Base-by-base conservation (phyloP, 1,140 invertebrate genomes). In the Eupristina koningsbergeri region DNA sequence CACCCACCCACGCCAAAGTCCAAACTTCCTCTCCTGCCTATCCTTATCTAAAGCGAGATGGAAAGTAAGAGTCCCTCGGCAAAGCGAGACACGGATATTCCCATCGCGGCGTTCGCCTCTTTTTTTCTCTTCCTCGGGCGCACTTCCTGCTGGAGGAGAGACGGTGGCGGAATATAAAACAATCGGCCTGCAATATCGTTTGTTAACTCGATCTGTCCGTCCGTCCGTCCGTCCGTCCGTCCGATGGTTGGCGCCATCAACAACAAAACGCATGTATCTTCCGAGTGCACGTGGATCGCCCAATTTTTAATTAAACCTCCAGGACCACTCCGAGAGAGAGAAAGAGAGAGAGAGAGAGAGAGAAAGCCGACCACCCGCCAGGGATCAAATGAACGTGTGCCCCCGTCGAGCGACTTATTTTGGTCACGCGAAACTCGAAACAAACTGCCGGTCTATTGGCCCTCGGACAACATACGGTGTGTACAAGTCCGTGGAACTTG, bases 231-330 rank as follows among this genome's bases (percentile, higher is more conserved):
- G 7, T 58, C 63, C 31, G 63, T n/a, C 31, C 17, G 63, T 31
- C 45, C 45, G 69, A 1, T 22, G 69, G 17, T 36, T 17, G 34
- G 11, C 22, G 36, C 7, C 69, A 26, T 2, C 34, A 19, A 71
- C 17, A 31, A 45, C 53, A 34, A 83, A 17, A 58, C 53, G 22
- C 26, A 58, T 22, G 69, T 26, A 31, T 34, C n/a, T 47, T 45
- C 67, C 61, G 47, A 50, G 47, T 15, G 6, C 47, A 17, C 73
- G 71, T 58, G 41, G 58, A 86, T 86, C 85, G 80, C 86, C 87
- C 84, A 88, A 90, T 90, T 90, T n/a, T 89, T 89, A 89, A 90
- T 90, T 90, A 90, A 90, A 89, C 81, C 86, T 88, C 86, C 79
- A 87, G 64, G 39, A n/a, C 17, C 47, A 64, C 29, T 34, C 29